Evolutionary conservation across 1,140 invertebrate species (phyloP).

Genomic region (Gryon sp.): DNA sequence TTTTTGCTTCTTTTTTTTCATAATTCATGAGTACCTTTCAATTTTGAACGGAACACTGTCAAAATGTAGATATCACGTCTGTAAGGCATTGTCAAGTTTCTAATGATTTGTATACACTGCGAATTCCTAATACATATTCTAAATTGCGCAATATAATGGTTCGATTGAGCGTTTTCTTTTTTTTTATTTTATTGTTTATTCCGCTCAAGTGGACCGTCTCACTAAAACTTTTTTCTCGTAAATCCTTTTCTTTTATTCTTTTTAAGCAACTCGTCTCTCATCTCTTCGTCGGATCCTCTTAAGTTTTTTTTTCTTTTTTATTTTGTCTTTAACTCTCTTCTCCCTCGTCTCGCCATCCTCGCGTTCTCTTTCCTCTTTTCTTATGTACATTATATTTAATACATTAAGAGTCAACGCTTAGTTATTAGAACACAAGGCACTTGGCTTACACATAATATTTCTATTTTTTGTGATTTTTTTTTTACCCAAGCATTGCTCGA

Average conservation of each 20-base stretch:
- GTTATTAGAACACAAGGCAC: constrained; percentile 79
- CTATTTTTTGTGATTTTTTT: constrained; percentile 71
- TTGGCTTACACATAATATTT: constrained; percentile 78
- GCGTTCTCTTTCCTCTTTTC: constrained; percentile 51
- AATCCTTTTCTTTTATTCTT: background rate
- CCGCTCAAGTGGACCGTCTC: constrained; percentile 34
- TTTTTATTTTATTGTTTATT: constrained; percentile 8
- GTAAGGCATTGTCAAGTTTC: constrained; percentile 51
- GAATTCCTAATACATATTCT: constrained; percentile 42
- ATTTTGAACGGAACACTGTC: constrained; percentile 37
- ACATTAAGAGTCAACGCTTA: constrained; percentile 78
- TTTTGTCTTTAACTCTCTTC: constrained; percentile 17
- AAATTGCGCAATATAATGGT: constrained; percentile 33
- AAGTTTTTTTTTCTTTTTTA: constrained; percentile 6
- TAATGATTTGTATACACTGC: constrained; percentile 51
- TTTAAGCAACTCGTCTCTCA: constrained; percentile 37
- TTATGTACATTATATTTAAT: constrained; percentile 72
- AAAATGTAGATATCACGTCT: constrained; percentile 52
- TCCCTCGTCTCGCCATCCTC: constrained; percentile 28
- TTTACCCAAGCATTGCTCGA: constrained; percentile 36
- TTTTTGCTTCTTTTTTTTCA: constrained; percentile 2
- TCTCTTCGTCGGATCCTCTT: constrained; percentile 1
- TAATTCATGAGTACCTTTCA: too few relatives aligned
- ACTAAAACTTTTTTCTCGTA: constrained; percentile 17
- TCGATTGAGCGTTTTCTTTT: constrained; percentile 31